phyloP scores from a whole-genome alignment of 2,113 vertebrate species.

The Monopterus albus region DNA sequence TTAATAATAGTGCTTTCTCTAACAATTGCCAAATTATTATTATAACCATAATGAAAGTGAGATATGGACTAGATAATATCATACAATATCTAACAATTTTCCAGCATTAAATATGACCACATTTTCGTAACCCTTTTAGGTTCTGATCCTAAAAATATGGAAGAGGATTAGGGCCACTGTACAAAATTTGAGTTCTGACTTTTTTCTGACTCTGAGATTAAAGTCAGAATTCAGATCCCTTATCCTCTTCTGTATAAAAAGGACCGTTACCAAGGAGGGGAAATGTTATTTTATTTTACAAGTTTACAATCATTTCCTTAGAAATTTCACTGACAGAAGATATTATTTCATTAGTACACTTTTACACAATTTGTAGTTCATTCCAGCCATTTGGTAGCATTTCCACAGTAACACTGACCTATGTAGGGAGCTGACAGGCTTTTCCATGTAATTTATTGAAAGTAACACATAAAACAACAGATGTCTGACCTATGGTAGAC shows the following conservation, averaged over 20 bases:
- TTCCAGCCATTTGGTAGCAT: no score
- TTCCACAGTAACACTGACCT: not conserved
- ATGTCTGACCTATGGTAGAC: slow-evolving; percentile 1
- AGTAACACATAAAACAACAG: not conserved
- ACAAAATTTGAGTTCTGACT: no score
- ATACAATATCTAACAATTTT: no score
- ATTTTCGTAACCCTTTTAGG: not conserved
- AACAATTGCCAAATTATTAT: not conserved
- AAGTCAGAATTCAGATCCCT: no score
- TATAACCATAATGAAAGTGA: not conserved
- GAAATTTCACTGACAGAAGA: no score
- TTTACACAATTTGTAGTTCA: not conserved
- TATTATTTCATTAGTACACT: no score
- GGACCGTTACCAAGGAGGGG: no score
- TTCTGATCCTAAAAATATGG: not conserved
- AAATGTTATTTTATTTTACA: no score
- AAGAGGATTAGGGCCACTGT: no score
- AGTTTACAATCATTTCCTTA: not conserved
- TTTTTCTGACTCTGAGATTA: no score
- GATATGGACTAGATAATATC: not conserved
- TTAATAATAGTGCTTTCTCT: not conserved
- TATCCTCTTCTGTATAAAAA: no score
- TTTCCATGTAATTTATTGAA: not conserved
- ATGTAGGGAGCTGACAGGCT: not conserved
- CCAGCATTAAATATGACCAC: not conserved